These are phyloP conservation scores for Thymelicus lineola DNA, from an alignment of 2,888 invertebrate genomes.

Conservation along the genomic window DNA sequence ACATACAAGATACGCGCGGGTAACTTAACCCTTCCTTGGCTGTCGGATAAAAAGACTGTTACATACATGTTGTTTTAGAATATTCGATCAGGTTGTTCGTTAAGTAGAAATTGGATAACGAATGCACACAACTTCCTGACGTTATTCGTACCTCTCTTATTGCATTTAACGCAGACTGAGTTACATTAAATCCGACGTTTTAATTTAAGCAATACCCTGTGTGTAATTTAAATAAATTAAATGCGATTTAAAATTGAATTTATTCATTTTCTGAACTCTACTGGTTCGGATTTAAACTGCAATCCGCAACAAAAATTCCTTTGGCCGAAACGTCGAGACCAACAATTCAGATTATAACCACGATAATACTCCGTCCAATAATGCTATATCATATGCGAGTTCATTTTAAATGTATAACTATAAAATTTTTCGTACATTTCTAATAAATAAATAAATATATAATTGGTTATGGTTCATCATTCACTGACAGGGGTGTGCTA, in stretches of 20 bases:
- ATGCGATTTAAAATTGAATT: background rate
- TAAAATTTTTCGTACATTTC: constrained; percentile 5
- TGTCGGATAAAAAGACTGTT: too few relatives aligned
- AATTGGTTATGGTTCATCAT: constrained; percentile 11
- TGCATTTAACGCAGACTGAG: too few relatives aligned
- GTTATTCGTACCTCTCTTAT: too few relatives aligned
- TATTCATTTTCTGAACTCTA: too few relatives aligned
- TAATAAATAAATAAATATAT: constrained; percentile 3
- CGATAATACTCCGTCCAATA: constrained; percentile 7
- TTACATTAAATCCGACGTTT: too few relatives aligned
- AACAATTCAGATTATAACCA: constrained; percentile 22
- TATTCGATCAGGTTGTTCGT: too few relatives aligned
- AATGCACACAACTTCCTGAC: too few relatives aligned
- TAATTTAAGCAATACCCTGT: too few relatives aligned
- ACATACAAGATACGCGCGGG: too few relatives aligned
- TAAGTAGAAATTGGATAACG: too few relatives aligned
- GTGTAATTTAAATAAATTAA: background rate
- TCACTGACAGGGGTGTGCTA: background rate
- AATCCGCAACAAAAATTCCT: constrained; percentile 9
- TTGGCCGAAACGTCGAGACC: constrained; percentile 7
- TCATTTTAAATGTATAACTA: constrained; percentile 15
- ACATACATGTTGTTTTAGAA: too few relatives aligned
- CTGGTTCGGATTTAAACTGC: constrained; percentile 1
- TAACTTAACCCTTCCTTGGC: too few relatives aligned
- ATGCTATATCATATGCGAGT: constrained; percentile 4